These are phyloP conservation scores for Microtus montanus DNA, from an alignment of 2,113 vertebrate genomes.

Conservation along the genomic window DNA sequence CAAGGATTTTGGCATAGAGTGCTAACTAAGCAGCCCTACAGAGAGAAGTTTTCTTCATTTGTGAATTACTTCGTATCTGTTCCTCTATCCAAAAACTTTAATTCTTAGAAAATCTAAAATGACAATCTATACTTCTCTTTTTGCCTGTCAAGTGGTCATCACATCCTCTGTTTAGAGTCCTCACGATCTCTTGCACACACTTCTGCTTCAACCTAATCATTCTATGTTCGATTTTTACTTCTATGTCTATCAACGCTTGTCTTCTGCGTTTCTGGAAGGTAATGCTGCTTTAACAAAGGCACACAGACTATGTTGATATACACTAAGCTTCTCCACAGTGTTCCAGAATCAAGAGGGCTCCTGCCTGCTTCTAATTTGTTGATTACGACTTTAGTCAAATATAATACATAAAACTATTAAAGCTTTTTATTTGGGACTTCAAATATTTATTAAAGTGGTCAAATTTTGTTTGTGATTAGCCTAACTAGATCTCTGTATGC, in stretches of 20 bases:
- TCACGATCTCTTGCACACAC: not conserved
- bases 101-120: constrained; percentile 38
- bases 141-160: not conserved
- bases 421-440: not conserved
- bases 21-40: constrained; percentile 60
- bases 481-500: constrained; percentile 3
- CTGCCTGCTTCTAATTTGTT: constrained; percentile 35
- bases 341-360: constrained; percentile 32
- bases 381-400: constrained; percentile 45
- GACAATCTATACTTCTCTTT: constrained; percentile 43
- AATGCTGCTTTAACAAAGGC: constrained; percentile 15
- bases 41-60: constrained; percentile 27
- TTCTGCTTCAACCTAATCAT: not conserved
- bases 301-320: constrained; percentile 24
- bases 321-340: constrained; percentile 6
- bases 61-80: constrained; percentile 54
- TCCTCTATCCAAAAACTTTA: constrained; percentile 52
- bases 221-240: constrained; percentile 12
- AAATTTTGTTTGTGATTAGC: constrained; percentile 43
- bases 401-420: constrained; percentile 29
- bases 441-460: constrained; percentile 21
- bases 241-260: not conserved
- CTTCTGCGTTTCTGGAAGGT: not conserved
- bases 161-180: not conserved
- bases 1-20: constrained; percentile 26